Base-by-base conservation (phyloP, 2,797 vertebrate species). In the Crocodylus rhombifer region DNA sequence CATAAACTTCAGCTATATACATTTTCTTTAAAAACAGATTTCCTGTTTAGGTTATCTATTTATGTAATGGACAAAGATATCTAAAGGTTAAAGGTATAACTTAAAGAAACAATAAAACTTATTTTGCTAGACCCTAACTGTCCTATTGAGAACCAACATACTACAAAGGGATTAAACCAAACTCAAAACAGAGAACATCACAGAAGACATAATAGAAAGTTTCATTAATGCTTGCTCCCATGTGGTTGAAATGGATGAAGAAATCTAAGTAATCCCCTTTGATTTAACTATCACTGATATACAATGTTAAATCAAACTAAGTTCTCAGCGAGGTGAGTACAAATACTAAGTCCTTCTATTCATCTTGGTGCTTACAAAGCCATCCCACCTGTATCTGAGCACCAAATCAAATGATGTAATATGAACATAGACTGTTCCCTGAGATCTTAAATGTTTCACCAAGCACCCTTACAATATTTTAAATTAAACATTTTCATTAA, bases 201-300 rank as follows among this genome's bases (percentile, higher is more conserved):
- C 67, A 90, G 71, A 91, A 86, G 84, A 90, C 91, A 74, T 33
- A 95, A 90, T 51, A 51, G 4, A 76, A 33, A 67, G 71, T 74
- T 93, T 92, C 73, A 87, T 78, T 94, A 63, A 56, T 23, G 81
- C 88, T 80, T 93, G 91, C 61, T 92, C 92, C 64, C 42, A 73
- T 83, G 57, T 77, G 36, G 78, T 77, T 92, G 17, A 26, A 86
- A 58, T 25, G 63, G 33, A 76, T 69, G 57, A 90, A 10, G 83
- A 89, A 90, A 90, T 83, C 36, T 81, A 84, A 91, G 30, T 56
- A 85, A 83, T 14, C 11, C 6, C 17, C 58, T 63, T 95, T 93
- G 79, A 91, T 94, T 96, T 87, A 97, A 80, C 14, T 81, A 16
- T 69, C 80, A 81, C 16, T 94, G 63, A 36, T 84, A 69, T 85